Base-by-base conservation (phyloP, 2,888 invertebrate species). In the Amaurobius ferox region DNA sequence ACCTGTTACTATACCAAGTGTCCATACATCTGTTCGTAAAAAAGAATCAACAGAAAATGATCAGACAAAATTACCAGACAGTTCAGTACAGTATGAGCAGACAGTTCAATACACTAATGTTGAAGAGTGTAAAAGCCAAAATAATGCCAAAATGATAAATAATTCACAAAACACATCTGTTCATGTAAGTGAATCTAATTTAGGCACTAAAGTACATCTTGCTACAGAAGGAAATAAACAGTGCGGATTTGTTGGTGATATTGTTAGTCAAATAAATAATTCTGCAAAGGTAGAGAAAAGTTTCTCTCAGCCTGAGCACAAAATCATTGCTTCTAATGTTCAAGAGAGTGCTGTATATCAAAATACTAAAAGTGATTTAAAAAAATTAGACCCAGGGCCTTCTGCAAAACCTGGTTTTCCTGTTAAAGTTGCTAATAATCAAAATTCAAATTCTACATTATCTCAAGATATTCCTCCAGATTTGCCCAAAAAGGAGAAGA, bases 401-500 rank as follows among this genome's bases (percentile, higher is more conserved):
- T 29, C 64, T 64, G 28, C 35, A 30, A 83, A 72, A 30, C 83
- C 83, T 62, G 83, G 83, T 16, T 85, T 66, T 66, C 77, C 83
- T 30, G 77, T 85, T 23, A 71, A 77, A 26, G 40, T 85, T 7
- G 7, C 29, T n/a, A 19, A 55, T 23, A 61, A 16, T 30, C 26
- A 68, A 40, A 39, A 40, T 0, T 16, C 13, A 26, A 28, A 73
- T 19, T 39, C 55, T 55, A 6, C 40, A 16, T 3, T 28, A 48
- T 0, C 39, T 13, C 23, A 32, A 23, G 77, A 85, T 30, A n/a
- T 23, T 23, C 83, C 83, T 11, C 83, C 83, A 23, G 77, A 71
- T n/a, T 48, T 85, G 19, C 83, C 83, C 7, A 85, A 85, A 16
- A 85, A 85, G 55, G 72, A 77, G 28, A 85, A 77, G 40, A 68